A percentile compares a stretch with the other conserved stretches of the same genome.
These are phyloP conservation scores for Silurus glanis DNA, from an alignment of 2,113 vertebrate species.

Conservation along the genomic window DNA sequence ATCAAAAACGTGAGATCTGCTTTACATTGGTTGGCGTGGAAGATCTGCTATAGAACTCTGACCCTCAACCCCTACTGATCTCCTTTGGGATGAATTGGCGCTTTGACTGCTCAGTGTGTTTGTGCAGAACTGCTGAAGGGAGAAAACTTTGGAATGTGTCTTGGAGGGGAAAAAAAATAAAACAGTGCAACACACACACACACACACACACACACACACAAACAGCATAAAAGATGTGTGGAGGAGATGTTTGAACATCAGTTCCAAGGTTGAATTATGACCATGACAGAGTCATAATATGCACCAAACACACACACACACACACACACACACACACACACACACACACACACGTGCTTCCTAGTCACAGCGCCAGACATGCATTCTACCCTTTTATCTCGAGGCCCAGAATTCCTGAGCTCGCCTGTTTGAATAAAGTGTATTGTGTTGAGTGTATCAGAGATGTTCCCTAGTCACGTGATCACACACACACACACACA, in stretches of 20 bases:
- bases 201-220: conserved; percentile 22
- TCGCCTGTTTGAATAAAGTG: neutral
- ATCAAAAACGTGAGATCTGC: too few species aligned
- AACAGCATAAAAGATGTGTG: neutral
- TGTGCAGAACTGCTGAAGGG: conserved; percentile 60
- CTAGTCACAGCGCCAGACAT: neutral
- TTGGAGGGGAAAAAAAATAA: neutral
- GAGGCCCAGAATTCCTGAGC: conserved; percentile 22
- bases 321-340: neutral
- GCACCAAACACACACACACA: neutral
- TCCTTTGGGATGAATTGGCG: too few species aligned
- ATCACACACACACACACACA: neutral
- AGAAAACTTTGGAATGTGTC: conserved; percentile 62
- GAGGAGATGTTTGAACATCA: neutral
- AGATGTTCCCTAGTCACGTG: conserved; percentile 21
- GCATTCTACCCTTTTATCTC: neutral
- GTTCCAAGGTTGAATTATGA: neutral
- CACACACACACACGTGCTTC: neutral
- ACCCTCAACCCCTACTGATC: too few species aligned
- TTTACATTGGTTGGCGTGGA: too few species aligned
- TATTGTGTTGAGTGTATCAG: conserved; percentile 12
- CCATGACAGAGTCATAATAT: conserved; percentile 4
- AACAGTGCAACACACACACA: neutral
- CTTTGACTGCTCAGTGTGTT: neutral
- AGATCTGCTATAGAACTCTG: too few species aligned